Conservation (phyloP, 2,888 invertebrate genomes). For the Tethea ocularis region DNA sequence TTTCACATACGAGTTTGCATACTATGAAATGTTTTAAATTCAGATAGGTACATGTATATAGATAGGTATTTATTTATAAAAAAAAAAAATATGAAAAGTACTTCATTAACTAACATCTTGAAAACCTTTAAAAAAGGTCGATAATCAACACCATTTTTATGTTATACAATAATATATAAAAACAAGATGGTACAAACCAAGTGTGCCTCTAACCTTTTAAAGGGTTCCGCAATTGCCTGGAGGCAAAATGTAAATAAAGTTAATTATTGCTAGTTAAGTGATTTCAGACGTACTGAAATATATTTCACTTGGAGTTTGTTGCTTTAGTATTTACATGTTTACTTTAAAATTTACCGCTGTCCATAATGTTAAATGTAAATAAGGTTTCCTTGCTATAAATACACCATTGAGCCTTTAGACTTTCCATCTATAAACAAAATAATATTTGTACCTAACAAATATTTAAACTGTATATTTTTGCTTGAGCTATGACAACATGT, state of each 20-base stretch:
- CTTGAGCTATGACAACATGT: not conserved
- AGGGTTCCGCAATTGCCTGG: conserved; percentile 49
- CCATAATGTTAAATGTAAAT: conserved; percentile 35
- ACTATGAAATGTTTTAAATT: too few relatives aligned
- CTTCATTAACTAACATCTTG: too few relatives aligned
- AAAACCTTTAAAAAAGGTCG: too few relatives aligned
- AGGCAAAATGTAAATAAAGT: conserved; percentile 73
- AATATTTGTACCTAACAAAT: not conserved
- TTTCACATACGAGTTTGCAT: too few relatives aligned
- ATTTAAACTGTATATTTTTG: not conserved
- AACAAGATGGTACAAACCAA: conserved; percentile 3
- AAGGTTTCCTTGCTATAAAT: conserved; percentile 9
- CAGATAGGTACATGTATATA: too few relatives aligned
- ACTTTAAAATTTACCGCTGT: conserved; percentile 35
- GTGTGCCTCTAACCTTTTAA: conserved; percentile 42
- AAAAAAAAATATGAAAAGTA: too few relatives aligned
- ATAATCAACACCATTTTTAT: too few relatives aligned
- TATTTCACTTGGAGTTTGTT: conserved; percentile 37
- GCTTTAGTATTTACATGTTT: conserved; percentile 30
- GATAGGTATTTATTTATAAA: too few relatives aligned
- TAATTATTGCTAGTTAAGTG: conserved; percentile 76
- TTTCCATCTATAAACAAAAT: not conserved
- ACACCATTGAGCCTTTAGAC: conserved; percentile 3
- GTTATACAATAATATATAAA: too few relatives aligned
- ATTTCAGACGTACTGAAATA: conserved; percentile 62